A percentile compares a stretch with the other conserved stretches of the same genome.
phyloP scores from a whole-genome alignment of 2,797 vertebrate genomes.

The Gymnoscopelus microlampas region DNA sequence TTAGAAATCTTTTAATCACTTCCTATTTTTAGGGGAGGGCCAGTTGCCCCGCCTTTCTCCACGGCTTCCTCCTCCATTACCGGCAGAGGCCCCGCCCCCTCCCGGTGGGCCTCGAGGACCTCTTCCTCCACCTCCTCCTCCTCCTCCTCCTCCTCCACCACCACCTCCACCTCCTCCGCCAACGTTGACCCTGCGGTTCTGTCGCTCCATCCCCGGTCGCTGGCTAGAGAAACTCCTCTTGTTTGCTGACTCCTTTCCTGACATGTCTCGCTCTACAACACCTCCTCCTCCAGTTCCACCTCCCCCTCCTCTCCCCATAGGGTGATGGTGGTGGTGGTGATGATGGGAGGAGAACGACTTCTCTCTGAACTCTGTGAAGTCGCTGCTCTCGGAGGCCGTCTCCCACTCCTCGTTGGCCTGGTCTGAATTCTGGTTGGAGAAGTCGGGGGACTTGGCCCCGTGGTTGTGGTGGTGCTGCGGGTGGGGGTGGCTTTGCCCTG shows the following conservation, averaged over 20 bases:
- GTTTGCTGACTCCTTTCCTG: slow-evolving; percentile 79
- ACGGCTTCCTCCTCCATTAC: slow-evolving; percentile 78
- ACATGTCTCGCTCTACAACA: slow-evolving; percentile 74
- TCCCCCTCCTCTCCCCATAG: slow-evolving; percentile 66
- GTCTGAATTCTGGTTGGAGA: slow-evolving; percentile 95
- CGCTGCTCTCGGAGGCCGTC: slow-evolving; percentile 94
- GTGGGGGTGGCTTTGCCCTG: slow-evolving; percentile 68
- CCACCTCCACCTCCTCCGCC: slow-evolving; percentile 73
- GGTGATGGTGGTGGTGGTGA: slow-evolving; percentile 69
- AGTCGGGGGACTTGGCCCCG: slow-evolving; percentile 91
- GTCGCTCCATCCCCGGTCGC: slow-evolving; percentile 93
- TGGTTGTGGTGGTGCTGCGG: slow-evolving; percentile 84
- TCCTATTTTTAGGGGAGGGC: slow-evolving; percentile 93
- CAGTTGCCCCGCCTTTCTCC: slow-evolving; percentile 86
- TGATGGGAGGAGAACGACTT: slow-evolving; percentile 79
- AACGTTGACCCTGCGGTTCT: slow-evolving; percentile 87
- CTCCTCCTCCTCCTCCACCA: slow-evolving; percentile 73
- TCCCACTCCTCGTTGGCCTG: slow-evolving; percentile 98
- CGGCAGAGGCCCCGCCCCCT: slow-evolving; percentile 36
- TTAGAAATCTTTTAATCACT: slow-evolving; percentile 75
- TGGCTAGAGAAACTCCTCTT: slow-evolving; percentile 95
- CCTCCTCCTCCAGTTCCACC: slow-evolving; percentile 63
- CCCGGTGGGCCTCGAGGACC: slow-evolving; percentile 21
- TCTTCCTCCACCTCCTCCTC: slow-evolving; percentile 65
- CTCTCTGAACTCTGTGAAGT: slow-evolving; percentile 92